Conservation (phyloP, 1,140 invertebrate species). For the Drosophila takahashii region DNA sequence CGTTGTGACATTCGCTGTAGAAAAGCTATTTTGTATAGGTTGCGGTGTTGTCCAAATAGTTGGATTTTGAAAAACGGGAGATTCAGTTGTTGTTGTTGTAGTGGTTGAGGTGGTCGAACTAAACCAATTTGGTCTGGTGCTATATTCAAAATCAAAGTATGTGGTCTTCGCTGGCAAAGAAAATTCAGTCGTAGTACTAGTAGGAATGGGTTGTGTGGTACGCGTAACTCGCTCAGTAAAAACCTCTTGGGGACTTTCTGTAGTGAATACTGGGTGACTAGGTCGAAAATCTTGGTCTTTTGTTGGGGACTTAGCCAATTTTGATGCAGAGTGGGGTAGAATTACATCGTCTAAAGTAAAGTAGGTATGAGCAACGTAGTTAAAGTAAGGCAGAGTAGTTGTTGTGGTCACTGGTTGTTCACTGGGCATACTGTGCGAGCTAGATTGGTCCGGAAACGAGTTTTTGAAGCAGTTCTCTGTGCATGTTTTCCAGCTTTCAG, state of each 20-base stretch:
- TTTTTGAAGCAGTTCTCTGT: constrained; percentile 25
- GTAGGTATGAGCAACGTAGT: constrained; percentile 52
- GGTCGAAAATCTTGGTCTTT: constrained; percentile 10
- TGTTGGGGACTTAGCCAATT: constrained; percentile 4
- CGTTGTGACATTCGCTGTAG: not conserved
- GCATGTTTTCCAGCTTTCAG: constrained; percentile 26
- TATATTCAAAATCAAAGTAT: constrained; percentile 13
- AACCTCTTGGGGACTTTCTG: constrained; percentile 2
- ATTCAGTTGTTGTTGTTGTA: constrained; percentile 2
- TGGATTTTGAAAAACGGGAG: constrained; percentile 5
- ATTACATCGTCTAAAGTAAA: constrained; percentile 50
- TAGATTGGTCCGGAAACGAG: constrained; percentile 8
- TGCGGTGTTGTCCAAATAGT: constrained; percentile 27
- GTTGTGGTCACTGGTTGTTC: constrained; percentile 32
- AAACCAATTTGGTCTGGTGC: constrained; percentile 1
- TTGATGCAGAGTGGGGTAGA: constrained; percentile 26
- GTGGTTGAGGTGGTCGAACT: constrained; percentile 32
- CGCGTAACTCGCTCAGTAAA: constrained; percentile 9
- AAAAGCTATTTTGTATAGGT: not conserved
- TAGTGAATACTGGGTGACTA: constrained; percentile 22
- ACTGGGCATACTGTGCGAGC: constrained; percentile 16
- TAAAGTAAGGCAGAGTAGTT: constrained; percentile 34
- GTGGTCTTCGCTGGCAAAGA: not conserved
- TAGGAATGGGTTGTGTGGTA: constrained; percentile 12
- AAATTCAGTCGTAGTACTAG: constrained; percentile 14